Conservation (phyloP, 2,113 vertebrate species). For the Mastomys natalensis region DNA sequence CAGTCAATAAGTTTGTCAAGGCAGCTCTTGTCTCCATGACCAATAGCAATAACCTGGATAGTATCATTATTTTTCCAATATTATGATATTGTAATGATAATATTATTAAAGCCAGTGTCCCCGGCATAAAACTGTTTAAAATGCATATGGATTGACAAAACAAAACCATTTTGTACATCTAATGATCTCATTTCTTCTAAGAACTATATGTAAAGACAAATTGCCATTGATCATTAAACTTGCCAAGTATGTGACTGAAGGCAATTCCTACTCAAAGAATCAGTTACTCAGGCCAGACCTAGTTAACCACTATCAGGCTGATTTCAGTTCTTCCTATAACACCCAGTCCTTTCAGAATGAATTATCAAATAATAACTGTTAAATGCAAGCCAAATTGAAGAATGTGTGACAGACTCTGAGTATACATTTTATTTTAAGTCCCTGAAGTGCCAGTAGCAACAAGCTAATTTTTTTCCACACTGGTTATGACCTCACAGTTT, state of each 20-base stretch:
- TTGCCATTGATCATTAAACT: background rate
- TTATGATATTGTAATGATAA: background rate
- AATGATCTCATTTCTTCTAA: background rate
- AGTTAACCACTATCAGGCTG: background rate
- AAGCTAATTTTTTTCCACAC: background rate
- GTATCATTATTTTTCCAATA: background rate
- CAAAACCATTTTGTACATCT: background rate
- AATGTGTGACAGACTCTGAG: background rate
- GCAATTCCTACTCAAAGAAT: background rate
- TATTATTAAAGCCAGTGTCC: background rate
- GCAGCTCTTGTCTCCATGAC: background rate
- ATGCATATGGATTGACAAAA: background rate
- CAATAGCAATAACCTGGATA: background rate
- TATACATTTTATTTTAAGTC: slow-evolving; percentile 22
- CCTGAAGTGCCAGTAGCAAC: background rate
- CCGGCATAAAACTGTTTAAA: slow-evolving; percentile 7
- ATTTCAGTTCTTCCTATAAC: background rate
- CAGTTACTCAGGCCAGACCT: background rate
- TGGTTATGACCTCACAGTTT: background rate
- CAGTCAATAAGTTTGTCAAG: slow-evolving; percentile 6
- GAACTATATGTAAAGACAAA: background rate
- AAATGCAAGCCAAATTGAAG: too few species aligned
- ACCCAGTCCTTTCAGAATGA: background rate
- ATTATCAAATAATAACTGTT: background rate
- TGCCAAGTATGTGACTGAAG: background rate